Evolutionary conservation across 2,113 vertebrate species (phyloP), one percentile per base, ranked within the genome.

Genomic region (Hystrix brachyura): DNA sequence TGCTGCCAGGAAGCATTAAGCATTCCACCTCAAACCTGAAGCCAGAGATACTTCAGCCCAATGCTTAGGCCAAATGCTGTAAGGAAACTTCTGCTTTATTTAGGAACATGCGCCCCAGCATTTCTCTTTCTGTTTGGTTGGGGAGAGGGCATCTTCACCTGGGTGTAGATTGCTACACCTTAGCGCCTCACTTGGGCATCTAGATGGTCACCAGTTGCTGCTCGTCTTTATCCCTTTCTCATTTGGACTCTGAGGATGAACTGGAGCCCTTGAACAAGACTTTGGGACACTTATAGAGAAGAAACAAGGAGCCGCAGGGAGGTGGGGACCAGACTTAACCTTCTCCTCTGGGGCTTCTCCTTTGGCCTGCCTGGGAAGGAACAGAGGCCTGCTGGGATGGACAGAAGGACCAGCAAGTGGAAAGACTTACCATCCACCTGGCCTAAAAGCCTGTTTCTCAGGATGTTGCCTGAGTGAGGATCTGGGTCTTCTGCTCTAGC

Each of bases 1-100:
- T 6, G 8, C 59, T 93, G 59, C 69, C 64, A 55, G 86, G 59
- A 96, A 81, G 46, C 87, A 46, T 65, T 93, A 85, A 96, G 55
- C 48, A 12, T 32, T 43, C 90, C 59, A 25, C 25, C 82, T 25
- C 53, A 9, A 34, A 46, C 74, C 53, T 53, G 43, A 88, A 85
- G 86, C 59, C 32, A 78, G 67, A 84, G 25, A 64, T 0, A 1
- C 29, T 76, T 85, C 51, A 86, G n/a, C 17, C 65, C 71, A 67
- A 81, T 46, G 48, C 93, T 93, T 25, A 62, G 55, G 55, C 60
- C 80, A 62, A 38, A 65, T 14, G 43, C 38, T 92, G n/a, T 55
- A 57, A 93, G 55, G n/a, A 87, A 93, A 81, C 38, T 60, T 90
- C 15, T 88, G 38, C 43, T 55, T 85, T 93, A 15, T 60, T 71